Percentiles rank a stretch among this genome's conserved stretches.
Evolutionary conservation across 2,113 vertebrate species (phyloP).

Genomic region (Corythaeola cristata): DNA sequence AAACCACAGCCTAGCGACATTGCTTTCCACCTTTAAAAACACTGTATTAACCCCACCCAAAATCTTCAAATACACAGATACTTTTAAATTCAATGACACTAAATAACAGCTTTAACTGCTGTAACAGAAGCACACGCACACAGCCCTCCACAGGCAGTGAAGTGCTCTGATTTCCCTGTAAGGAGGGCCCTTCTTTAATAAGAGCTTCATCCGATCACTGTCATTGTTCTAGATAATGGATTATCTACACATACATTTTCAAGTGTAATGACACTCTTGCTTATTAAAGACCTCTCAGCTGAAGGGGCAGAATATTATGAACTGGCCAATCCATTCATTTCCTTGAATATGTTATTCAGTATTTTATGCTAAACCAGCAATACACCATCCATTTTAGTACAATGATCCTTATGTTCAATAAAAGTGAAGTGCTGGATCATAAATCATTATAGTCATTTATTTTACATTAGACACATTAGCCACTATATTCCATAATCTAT

Average conservation of each 20-base stretch:
- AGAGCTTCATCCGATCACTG: constrained; percentile 71
- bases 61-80: background rate
- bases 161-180: constrained; percentile 24
- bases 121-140: background rate
- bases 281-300: constrained; percentile 87
- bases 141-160: constrained; percentile 18
- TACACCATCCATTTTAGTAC: constrained; percentile 88
- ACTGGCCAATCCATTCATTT: constrained; percentile 85
- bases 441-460: constrained; percentile 88
- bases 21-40: background rate
- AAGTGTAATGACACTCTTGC: constrained; percentile 84
- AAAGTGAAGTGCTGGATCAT: constrained; percentile 85
- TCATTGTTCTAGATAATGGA: constrained; percentile 81
- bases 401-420: constrained; percentile 91
- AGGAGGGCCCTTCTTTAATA: constrained; percentile 67
- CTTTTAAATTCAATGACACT: background rate
- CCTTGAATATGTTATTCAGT: constrained; percentile 85
- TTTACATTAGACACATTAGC: constrained; percentile 88
- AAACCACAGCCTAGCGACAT: background rate
- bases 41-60: background rate
- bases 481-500: constrained; percentile 87
- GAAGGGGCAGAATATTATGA: constrained; percentile 87
- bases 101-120: background rate
- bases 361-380: constrained; percentile 89
- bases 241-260: constrained; percentile 82